A percentile compares a stretch with the other conserved stretches of the same genome.
phyloP scores from a whole-genome alignment of 2,888 invertebrate genomes.

The Drosophila macrospina region DNA sequence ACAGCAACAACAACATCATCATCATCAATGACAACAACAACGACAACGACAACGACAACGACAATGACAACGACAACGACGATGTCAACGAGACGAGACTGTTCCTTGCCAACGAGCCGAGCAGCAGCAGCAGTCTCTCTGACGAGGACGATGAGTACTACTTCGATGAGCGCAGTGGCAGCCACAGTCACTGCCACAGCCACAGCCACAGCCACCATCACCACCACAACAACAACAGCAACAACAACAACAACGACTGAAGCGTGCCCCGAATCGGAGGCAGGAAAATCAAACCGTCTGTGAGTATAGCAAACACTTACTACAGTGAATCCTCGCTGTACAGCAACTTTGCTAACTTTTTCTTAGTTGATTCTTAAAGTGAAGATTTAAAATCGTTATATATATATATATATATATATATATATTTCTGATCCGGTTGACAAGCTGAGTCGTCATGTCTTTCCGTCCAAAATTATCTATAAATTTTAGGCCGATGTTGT shows the following conservation, averaged over 20 bases:
- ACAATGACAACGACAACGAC: constrained; percentile 47
- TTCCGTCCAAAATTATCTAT: no score
- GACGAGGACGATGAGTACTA: constrained; percentile 85
- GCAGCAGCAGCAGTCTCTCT: constrained; percentile 72
- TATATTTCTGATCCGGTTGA: no score
- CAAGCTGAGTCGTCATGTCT: no score
- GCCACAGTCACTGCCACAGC: constrained; percentile 48
- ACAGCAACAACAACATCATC: constrained; percentile 45
- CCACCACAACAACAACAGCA: constrained; percentile 42
- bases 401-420: no score
- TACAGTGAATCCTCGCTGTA: no score
- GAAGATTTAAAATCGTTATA: no score
- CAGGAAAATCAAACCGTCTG: constrained; percentile 85
- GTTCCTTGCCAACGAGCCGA: constrained; percentile 66
- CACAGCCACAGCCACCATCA: constrained; percentile 69
- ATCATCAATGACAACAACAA: constrained; percentile 54
- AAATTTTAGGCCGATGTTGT: no score
- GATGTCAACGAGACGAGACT: constrained; percentile 59
- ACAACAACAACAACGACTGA: constrained; percentile 63
- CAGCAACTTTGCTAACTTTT: no score
- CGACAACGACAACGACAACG: constrained; percentile 55
- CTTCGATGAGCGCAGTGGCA: constrained; percentile 84
- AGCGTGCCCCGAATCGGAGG: constrained; percentile 76
- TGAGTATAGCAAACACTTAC: constrained; percentile 67
- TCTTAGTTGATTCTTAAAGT: no score